Percentiles rank a stretch among this genome's conserved stretches.
These are phyloP conservation scores for Luperina testacea DNA, from an alignment of 2,888 invertebrate species.

Conservation along the genomic window DNA sequence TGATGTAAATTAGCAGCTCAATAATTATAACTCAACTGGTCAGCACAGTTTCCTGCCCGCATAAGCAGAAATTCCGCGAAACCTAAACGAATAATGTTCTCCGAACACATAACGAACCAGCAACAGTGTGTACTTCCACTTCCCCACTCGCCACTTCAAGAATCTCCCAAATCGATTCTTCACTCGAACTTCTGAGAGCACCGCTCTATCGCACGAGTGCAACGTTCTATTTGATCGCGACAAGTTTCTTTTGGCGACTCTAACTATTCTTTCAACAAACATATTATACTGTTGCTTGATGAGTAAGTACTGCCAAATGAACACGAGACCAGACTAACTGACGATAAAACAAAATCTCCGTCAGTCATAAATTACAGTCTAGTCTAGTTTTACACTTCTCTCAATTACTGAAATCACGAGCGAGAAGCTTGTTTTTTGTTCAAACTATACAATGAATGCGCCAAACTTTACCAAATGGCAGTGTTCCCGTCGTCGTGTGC, in stretches of 20 bases:
- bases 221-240: constrained; percentile 52
- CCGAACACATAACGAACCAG: constrained; percentile 11
- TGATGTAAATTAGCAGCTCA: neutral
- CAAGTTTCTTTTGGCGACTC: constrained; percentile 42
- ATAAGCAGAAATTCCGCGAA: neutral
- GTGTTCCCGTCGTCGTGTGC: constrained; percentile 38
- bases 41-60: neutral
- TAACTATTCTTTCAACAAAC: constrained; percentile 29
- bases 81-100: constrained; percentile 22
- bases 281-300: constrained; percentile 19
- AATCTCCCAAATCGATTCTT: constrained; percentile 54
- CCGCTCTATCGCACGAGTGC: constrained; percentile 32
- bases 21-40: neutral
- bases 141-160: constrained; percentile 33
- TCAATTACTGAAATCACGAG: constrained; percentile 49
- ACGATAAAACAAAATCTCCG: constrained; percentile 12
- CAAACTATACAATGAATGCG: constrained; percentile 57
- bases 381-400: constrained; percentile 50
- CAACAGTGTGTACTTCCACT: constrained; percentile 25
- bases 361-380: constrained; percentile 32
- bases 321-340: constrained; percentile 10
- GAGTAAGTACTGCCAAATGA: constrained; percentile 29
- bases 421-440: constrained; percentile 45
- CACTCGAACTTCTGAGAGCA: constrained; percentile 54
- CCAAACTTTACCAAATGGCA: constrained; percentile 60